A percentile compares a stretch with the other conserved stretches of the same genome.
phyloP scores from a whole-genome alignment of 2,113 vertebrate species.

The Ageneiosus marmoratus region DNA sequence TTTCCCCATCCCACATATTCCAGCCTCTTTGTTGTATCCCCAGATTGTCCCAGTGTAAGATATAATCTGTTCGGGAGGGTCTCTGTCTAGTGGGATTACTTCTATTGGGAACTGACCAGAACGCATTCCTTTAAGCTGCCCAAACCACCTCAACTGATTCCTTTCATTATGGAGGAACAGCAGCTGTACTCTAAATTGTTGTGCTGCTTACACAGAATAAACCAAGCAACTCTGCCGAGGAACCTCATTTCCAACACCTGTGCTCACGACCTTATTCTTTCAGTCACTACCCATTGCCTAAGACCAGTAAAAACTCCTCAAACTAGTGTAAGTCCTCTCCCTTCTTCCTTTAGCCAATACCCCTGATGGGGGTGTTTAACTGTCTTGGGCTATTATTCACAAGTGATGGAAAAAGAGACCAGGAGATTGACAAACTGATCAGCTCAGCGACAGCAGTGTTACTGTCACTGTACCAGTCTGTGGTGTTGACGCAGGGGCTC shows the following conservation, averaged over 20 bases:
- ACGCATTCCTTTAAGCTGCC: neutral
- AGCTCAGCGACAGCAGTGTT: neutral
- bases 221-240: neutral
- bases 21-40: neutral
- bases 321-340: neutral
- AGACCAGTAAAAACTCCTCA: neutral
- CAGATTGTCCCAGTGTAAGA: neutral
- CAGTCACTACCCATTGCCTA: neutral
- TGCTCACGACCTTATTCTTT: neutral
- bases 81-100: neutral
- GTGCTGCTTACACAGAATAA: neutral
- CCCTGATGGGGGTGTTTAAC: neutral
- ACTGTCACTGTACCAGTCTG: neutral
- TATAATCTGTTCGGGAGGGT: neutral
- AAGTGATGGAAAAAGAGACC: neutral
- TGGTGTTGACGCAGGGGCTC: neutral
- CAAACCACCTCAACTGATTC: neutral
- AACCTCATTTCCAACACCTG: conserved; percentile 13
- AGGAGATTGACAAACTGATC: conserved; percentile 4
- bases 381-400: neutral
- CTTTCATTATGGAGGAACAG: neutral
- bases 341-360: neutral
- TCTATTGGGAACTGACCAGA: neutral
- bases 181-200: neutral
- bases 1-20: neutral